Base-by-base conservation (phyloP, 1,140 invertebrate species). In the Lasioglossum albipes region DNA sequence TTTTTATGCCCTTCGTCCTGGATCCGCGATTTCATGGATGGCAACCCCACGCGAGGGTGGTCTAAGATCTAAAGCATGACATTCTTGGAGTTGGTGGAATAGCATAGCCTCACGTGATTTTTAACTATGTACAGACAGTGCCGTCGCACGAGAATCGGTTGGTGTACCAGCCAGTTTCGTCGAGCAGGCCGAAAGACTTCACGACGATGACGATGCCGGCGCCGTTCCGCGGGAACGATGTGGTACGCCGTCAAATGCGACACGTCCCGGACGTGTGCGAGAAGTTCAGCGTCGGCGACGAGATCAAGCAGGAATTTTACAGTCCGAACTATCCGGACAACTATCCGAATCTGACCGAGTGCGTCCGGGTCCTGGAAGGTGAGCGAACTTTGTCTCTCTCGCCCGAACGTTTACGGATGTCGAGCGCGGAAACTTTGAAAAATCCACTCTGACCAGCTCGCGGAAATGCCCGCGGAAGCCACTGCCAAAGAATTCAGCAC, bases 331-430 rank as follows among this genome's bases (percentile, higher is more conserved):
- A 96, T 92, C 96, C 96, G 2, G 92, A 94, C 9, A 93, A 94
- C 66, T 97, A 97, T 93, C 95, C 95, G 6, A 96, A 96, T 85
- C 94, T 95, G 62, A 95, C 95, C 0, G 95, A 96, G 81, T 97
- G 97, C 88, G 94, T 95, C 66, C 94, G 94, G 65, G 93, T 96
- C 36, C 94, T 97, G 72, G 94, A 94, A 94, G 96, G 96, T 97
- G 91, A 94, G 94, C 88, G 20, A 74, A 22, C 2, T 57, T 13
- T 54, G 6, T 70, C 42, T 68, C 81, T 74, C 61, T 16, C 36
- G 79, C n/a, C 71, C 13, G 16, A 54, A 54, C 79, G 74, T 59
- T 59, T 59, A 59, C 20, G 57, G n/a, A 54, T 54, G 52, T 54
- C 52, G 13, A 16, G 52, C 52, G 13, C 18, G 20, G 57, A 59